Evolutionary conservation across 2,113 vertebrate species (phyloP).

Genomic region (Ceyx margarethae): DNA sequence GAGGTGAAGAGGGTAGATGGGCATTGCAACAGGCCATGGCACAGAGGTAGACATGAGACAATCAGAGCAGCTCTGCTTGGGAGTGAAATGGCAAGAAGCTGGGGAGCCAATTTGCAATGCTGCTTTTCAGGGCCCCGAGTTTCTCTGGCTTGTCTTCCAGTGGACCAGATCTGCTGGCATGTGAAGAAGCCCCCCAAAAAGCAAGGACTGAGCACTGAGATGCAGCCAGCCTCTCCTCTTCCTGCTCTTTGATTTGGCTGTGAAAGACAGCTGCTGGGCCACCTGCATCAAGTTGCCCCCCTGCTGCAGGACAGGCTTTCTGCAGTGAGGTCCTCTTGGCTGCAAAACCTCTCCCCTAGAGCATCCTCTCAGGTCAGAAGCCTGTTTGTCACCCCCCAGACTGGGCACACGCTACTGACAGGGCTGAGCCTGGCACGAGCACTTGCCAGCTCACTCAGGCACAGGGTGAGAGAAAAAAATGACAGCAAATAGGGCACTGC

Average conservation of each 20-base stretch:
- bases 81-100: not conserved
- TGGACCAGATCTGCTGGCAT: not conserved
- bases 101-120: fast-evolving
- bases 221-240: not conserved
- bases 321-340: not conserved
- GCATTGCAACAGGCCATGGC: not conserved
- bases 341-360: fast-evolving
- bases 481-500: not conserved
- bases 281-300: fast-evolving
- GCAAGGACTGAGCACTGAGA: fast-evolving
- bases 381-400: fast-evolving
- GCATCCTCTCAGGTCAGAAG: not conserved
- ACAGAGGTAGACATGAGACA: not conserved
- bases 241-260: not conserved
- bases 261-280: not conserved
- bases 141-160: not conserved
- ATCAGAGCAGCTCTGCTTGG: not conserved
- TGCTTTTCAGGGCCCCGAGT: not conserved
- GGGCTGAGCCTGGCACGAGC: not conserved
- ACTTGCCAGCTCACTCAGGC: not conserved
- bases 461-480: not conserved
- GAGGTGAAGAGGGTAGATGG: not conserved
- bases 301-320: not conserved
- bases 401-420: fast-evolving
- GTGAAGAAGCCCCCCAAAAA: not conserved